phyloP scores from a whole-genome alignment of 2,113 vertebrate genomes.

The Ardeotis arabs region DNA sequence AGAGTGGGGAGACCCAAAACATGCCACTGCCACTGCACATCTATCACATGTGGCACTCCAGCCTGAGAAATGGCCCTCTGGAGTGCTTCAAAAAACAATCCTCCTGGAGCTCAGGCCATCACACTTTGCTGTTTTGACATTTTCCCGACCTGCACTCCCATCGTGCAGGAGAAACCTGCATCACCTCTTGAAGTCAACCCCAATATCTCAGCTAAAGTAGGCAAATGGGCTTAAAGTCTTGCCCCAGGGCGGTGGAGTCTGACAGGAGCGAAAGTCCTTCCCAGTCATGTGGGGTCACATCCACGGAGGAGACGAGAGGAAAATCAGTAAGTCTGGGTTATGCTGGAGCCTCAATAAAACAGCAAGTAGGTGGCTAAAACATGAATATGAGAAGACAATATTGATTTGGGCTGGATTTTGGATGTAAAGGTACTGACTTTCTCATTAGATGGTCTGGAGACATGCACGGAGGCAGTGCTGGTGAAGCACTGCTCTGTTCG shows the following conservation, averaged over 20 bases:
- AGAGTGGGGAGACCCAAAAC: background rate
- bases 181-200: background rate
- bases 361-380: background rate
- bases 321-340: background rate
- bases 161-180: background rate
- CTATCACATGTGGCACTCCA: background rate
- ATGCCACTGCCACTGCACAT: background rate
- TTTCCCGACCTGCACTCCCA: background rate
- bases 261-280: background rate
- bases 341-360: rapidly evolving
- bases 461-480: rapidly evolving
- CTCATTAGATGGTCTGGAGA: background rate
- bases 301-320: background rate
- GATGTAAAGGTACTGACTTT: background rate
- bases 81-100: background rate
- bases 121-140: background rate
- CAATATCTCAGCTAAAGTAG: background rate
- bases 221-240: background rate
- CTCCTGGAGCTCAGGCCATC: background rate
- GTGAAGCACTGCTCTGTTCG: background rate
- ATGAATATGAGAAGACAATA: background rate
- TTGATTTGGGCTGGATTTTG: background rate
- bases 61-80: background rate
- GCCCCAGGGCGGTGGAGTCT: background rate
- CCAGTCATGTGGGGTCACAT: rapidly evolving